Evolutionary conservation across 2,888 invertebrate genomes (phyloP), one percentile per base, ranked within the genome.

Genomic region (Erannis defoliaria): DNA sequence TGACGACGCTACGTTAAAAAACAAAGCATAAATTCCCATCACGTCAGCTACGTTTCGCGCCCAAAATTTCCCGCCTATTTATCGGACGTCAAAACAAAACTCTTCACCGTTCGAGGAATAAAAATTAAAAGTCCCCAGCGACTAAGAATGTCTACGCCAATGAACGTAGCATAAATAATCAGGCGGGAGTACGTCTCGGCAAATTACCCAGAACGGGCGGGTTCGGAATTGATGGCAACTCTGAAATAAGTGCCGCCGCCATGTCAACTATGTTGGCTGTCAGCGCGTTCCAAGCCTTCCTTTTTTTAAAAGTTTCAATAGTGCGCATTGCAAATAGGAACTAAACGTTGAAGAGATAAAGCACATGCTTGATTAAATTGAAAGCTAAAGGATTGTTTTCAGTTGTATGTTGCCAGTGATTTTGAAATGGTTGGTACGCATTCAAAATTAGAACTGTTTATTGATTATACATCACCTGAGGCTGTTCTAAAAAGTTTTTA

Each of bases 141-240:
- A 72, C 75, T 66, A 68, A 68, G 70, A 83, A 81, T 79, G 85
- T 84, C 86, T 78, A 69, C 74, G 70, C 74, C 82, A 82, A 85
- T 85, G 85, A 85, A 78, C 78, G 80, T 75, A 71, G 85, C 88
- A 87, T 88, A 88, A 88, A 88, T 88, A 89, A 86, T 85, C 82
- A 84, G 84, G 73, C 74, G 75, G 49, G 75, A 78, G 79, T 80
- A 84, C 86, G 88, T 88, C 88, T 82, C 78, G 80, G 82, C 88
- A 88, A 89, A 89, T 89, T 89, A 89, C 86, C 83, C 83, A 75
- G 85, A 87, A 88, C 87, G 85, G 86, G 82, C 81, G 86, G 83
- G 78, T 78, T 74, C 71, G 70, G 72, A 80, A 81, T 78, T 81
- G 81, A 81, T 81, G 81, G 81, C 78, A 77, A 80, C 82, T 81